Evolutionary conservation across 1,140 invertebrate genomes (phyloP), one percentile per base, ranked within the genome.

Genomic region (Bombus fervidus): DNA sequence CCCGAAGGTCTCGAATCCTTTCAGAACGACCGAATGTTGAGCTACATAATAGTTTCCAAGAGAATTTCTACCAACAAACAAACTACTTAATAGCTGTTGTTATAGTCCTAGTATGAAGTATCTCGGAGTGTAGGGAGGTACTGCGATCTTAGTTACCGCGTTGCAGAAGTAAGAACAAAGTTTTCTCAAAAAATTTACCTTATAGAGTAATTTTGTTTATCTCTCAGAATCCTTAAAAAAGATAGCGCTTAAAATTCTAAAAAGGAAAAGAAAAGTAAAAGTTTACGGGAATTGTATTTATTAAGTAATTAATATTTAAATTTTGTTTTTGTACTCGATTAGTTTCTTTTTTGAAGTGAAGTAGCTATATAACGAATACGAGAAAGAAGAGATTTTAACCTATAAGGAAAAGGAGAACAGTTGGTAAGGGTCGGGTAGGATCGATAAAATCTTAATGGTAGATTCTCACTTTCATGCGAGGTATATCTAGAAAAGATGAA

Each of bases 31-130:
- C 47, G 18, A 53, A 22, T 18, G 47, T 53, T 53, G 6, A 53
- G 47, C 18, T 53, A 53, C 47, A 53, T 53, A 53, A 18, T 22
- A 53, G 47, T 22, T 18, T 53, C 47, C 47, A 74, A 87, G 89
- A 76, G 85, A 93, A 93, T 92, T 53, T 22, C 92, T 93, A 90
- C 91, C 90, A 91, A 90, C 90, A 93, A 93, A 93, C 92, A 93
- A 93, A 93, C 90, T 93, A 93, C 91, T 93, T 93, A 92, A 93
- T 93, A 92, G 88, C 90, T 91, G 92, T 92, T 92, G 92, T 93
- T 93, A 84, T 68, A 77, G 83, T 64, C 72, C 81, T 79, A 81
- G 66, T 74, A 64, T 62, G 83, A 88, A 85, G 79, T 90, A 88
- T 84, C 66, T 74, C 37, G 47, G 25, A 53, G 18, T 53, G 12